Base-by-base conservation (phyloP, 2,888 invertebrate genomes). In the Rotaria magnacalcarata region DNA sequence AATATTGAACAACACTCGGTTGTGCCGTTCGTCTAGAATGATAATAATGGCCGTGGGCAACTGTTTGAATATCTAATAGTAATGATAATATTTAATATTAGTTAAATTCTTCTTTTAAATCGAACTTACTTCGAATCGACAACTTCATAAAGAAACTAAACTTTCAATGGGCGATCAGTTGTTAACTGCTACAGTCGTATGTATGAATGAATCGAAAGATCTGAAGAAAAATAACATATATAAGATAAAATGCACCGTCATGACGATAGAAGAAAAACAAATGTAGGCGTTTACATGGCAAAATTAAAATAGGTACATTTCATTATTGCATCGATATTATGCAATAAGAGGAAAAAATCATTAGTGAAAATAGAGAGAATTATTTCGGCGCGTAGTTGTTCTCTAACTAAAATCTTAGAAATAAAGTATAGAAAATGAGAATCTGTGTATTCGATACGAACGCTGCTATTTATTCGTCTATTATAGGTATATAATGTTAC, bases 131-230 rank as follows among this genome's bases (percentile, higher is more conserved):
- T 80, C 80, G 80, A 80, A 80, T 80, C 80, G 47, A 80, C 43
- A 80, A 80, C 80, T 80, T 80, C 80, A 80, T 80, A 80, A 80
- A 80, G 80, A 80, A 80, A 80, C 80, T 47, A 47, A 80, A 80
- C 47, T 80, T 47, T 47, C 43, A 80, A 80, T 80, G 41, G 47
- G 43, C n/a, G 67, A 67, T 67, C 67, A 67, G 67, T 34, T 67
- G 27, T 67, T 67, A 67, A 5, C 34, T 34, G 34, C 14, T 67
- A 11, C 24, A 34, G 5, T 19, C 34, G 34, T 67, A 67, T 67
- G 6, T 4, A 41, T 34, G 27, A 34, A 67, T 7, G 14, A 34
- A 67, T 16, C 34, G 34, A 67, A 34, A 41, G 34, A 67, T 67
- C 67, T 67, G 67, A 67, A 67, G 24, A 3, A 52, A 52, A 52